A percentile compares a stretch with the other conserved stretches of the same genome.
These are phyloP conservation scores for Zaprionus taronus DNA, from an alignment of 1,140 invertebrate species.

Conservation along the genomic window DNA sequence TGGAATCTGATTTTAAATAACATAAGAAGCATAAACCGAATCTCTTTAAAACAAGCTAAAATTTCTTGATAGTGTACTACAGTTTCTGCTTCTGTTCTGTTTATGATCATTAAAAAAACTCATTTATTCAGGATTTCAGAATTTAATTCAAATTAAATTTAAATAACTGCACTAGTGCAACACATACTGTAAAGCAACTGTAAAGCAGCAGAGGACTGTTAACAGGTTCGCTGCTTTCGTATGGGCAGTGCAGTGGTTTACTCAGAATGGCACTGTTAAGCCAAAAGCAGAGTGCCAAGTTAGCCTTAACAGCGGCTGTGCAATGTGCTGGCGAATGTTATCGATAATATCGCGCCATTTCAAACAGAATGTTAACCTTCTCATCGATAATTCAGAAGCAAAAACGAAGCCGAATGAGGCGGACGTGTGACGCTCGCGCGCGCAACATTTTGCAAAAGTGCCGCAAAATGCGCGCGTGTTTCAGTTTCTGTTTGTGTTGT, in stretches of 20 bases:
- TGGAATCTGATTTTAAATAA: too few relatives aligned
- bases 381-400: constrained; percentile 46
- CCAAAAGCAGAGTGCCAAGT: constrained; percentile 19
- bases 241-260: neutral
- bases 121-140: too few relatives aligned
- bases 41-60: too few relatives aligned
- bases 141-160: neutral
- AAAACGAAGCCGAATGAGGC: constrained; percentile 50
- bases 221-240: neutral
- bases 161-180: neutral
- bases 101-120: too few relatives aligned
- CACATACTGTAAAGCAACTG: neutral
- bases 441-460: constrained; percentile 48
- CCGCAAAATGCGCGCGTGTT: constrained; percentile 53
- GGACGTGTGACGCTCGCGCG: constrained; percentile 51
- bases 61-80: too few relatives aligned
- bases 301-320: constrained; percentile 28
- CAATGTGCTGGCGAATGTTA: constrained; percentile 14
- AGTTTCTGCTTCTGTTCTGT: too few relatives aligned
- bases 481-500: constrained; percentile 48
- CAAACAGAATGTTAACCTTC: constrained; percentile 13
- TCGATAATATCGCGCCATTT: constrained; percentile 40
- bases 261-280: constrained; percentile 39
- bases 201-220: constrained; percentile 9
- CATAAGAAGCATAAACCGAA: too few relatives aligned